Conservation (phyloP, 2,888 invertebrate genomes). For the Chrysolina oricalcia region DNA sequence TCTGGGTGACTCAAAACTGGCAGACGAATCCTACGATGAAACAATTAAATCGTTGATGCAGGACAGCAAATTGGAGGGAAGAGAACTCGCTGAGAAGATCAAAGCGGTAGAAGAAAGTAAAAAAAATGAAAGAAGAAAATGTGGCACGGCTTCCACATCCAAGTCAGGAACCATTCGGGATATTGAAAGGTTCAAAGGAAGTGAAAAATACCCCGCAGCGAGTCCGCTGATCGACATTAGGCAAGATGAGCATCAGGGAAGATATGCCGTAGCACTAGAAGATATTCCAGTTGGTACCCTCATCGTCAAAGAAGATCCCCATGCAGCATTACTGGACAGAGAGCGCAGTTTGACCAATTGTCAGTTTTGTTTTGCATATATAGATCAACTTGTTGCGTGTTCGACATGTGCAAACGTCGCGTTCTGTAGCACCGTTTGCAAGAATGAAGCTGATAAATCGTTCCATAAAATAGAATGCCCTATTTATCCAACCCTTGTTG, state of each 20-base stretch:
- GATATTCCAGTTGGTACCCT: not conserved
- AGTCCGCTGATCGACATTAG: not conserved
- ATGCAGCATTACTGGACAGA: not conserved
- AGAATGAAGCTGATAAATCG: not conserved
- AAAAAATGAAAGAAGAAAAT: not conserved
- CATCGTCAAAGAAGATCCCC: not conserved
- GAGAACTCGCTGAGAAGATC: not conserved
- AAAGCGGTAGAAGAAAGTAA: not conserved
- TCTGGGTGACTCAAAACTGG: not conserved
- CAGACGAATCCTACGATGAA: not conserved
- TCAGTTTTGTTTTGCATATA: conserved; percentile 14
- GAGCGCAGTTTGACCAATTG: not conserved
- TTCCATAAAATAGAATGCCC: conserved; percentile 5
- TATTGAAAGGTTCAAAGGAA: not conserved
- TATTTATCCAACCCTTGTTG: not conserved
- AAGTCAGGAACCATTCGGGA: not conserved
- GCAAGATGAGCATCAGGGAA: not conserved
- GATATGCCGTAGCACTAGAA: not conserved
- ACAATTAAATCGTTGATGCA: not conserved
- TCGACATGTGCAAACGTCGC: not conserved
- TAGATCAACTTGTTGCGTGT: not conserved
- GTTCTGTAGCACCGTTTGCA: conserved; percentile 9
- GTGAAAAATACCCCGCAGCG: not conserved
- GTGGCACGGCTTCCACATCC: not conserved
- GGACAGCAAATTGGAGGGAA: not conserved